Evolutionary conservation across 37 sponge, comb jelly and placozoan species (phyloP).

Genomic region (Crambe crambe): DNA sequence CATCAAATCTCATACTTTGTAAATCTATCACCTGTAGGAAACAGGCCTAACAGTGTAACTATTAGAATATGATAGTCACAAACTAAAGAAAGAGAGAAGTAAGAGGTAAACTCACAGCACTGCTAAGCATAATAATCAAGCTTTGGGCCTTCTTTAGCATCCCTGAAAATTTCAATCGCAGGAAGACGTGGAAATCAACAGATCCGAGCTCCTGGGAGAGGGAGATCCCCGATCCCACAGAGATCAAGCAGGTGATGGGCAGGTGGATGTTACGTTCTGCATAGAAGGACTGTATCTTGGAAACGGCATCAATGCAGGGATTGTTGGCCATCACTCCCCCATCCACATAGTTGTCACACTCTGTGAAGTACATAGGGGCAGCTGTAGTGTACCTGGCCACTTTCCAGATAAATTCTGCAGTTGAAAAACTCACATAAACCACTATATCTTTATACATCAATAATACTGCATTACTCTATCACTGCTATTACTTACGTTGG

Average conservation of each 20-base stretch:
- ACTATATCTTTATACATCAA: too few relatives aligned
- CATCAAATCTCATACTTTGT: too few relatives aligned
- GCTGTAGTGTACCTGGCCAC: constrained; percentile 53
- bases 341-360: constrained; percentile 67
- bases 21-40: too few relatives aligned
- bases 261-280: background rate
- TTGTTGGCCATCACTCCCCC: constrained; percentile 71
- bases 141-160: constrained; percentile 7
- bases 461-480: too few relatives aligned
- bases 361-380: constrained; percentile 57
- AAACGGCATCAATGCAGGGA: constrained; percentile 42
- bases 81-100: background rate
- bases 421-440: too few relatives aligned
- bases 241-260: constrained; percentile 31
- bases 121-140: constrained; percentile 36
- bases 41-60: background rate
- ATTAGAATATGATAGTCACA: background rate
- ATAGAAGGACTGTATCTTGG: constrained; percentile 35
- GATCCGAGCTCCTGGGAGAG: constrained; percentile 43
- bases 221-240: constrained; percentile 47
- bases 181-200: constrained; percentile 33
- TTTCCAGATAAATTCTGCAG: constrained; percentile 62
- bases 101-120: constrained; percentile 44
- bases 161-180: constrained; percentile 13
- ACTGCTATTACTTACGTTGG: constrained; percentile 25